Percentiles rank a stretch among this genome's conserved stretches.
Conservation (phyloP, 2,888 invertebrate species). For the Psylliodes chrysocephalus region DNA sequence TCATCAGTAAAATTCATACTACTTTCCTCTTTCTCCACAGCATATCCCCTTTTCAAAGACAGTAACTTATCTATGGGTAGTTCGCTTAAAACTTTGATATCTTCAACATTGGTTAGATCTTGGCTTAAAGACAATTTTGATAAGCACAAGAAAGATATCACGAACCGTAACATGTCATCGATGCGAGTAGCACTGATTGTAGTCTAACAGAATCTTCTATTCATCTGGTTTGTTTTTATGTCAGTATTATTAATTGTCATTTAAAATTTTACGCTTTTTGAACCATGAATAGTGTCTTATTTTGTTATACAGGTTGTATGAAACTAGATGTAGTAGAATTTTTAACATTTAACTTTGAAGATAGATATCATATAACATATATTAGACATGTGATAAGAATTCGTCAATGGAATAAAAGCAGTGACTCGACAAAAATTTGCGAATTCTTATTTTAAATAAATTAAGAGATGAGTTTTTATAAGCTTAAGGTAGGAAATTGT, state of each 20-base stretch:
- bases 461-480: too few relatives aligned
- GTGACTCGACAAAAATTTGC: too few relatives aligned
- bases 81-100: slow-evolving; percentile 71
- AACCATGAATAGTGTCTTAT: slow-evolving; percentile 7
- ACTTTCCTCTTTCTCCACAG: slow-evolving; percentile 27
- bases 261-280: slow-evolving; percentile 20
- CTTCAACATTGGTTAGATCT: slow-evolving; percentile 55
- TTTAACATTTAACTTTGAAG: too few relatives aligned
- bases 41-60: slow-evolving; percentile 68
- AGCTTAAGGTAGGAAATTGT: too few relatives aligned
- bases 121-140: slow-evolving; percentile 38
- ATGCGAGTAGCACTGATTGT: slow-evolving; percentile 5
- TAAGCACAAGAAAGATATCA: not conserved
- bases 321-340: too few relatives aligned
- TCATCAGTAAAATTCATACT: slow-evolving; percentile 22
- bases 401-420: too few relatives aligned
- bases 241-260: not conserved
- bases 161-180: slow-evolving; percentile 17
- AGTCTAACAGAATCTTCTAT: slow-evolving; percentile 2
- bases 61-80: slow-evolving; percentile 76
- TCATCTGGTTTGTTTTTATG: slow-evolving; percentile 10
- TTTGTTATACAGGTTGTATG: slow-evolving; percentile 8
- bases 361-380: too few relatives aligned
- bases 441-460: too few relatives aligned
- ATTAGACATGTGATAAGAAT: too few relatives aligned